phyloP scores from a whole-genome alignment of 2,888 invertebrate species.

The Rhabditoides inermis region DNA sequence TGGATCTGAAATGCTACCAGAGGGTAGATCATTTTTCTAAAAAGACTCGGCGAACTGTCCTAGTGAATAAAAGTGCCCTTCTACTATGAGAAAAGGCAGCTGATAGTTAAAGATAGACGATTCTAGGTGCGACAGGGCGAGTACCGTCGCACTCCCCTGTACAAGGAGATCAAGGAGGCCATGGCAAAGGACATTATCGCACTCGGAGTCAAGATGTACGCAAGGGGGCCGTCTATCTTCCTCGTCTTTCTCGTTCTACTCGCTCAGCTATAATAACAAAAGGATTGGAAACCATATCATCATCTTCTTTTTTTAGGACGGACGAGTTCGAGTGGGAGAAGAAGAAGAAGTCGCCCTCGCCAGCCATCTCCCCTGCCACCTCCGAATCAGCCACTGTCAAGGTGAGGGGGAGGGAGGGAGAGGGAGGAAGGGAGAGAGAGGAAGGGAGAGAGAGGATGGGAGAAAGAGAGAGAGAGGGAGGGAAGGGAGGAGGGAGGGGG shows the following conservation, averaged over 20 bases:
- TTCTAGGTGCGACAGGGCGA: background rate
- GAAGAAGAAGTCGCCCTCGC: too few species aligned
- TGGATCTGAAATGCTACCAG: background rate
- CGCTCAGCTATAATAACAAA: too few species aligned
- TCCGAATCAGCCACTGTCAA: background rate
- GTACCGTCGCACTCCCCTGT: too few species aligned
- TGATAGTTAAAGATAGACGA: background rate
- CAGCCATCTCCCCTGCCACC: too few species aligned
- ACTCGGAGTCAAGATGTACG: too few species aligned
- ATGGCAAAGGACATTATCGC: constrained; percentile 4
- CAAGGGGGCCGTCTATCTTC: too few species aligned
- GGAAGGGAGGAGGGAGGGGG: background rate
- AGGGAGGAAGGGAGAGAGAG: background rate
- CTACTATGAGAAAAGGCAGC: background rate
- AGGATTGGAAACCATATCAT: too few species aligned
- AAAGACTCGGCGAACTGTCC: too few species aligned
- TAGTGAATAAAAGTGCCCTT: background rate
- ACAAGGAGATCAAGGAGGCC: constrained; percentile 1
- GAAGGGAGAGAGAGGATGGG: background rate
- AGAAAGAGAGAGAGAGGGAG: background rate
- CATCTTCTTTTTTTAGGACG: too few species aligned
- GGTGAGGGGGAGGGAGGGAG: background rate
- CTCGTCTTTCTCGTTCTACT: too few species aligned
- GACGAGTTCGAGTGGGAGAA: background rate
- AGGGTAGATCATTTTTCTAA: background rate